Evolutionary conservation across 2,888 invertebrate species (phyloP).

Genomic region (Ecliptopera silaceata): DNA sequence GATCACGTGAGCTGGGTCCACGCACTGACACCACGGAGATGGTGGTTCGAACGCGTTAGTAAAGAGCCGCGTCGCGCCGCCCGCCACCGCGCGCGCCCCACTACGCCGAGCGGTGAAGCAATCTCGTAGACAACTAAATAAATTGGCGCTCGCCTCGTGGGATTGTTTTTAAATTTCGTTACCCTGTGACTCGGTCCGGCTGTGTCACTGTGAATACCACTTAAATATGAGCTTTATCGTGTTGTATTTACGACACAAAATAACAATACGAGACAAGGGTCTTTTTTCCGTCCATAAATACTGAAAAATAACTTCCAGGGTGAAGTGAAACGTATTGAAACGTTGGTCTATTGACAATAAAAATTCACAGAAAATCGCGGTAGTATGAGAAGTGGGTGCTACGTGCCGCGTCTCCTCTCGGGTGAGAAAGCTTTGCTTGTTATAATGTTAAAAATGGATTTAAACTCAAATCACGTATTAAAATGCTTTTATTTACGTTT

Average conservation of each 20-base stretch:
- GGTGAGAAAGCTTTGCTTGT: too few species aligned
- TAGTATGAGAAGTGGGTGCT: too few species aligned
- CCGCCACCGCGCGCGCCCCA: constrained; percentile 13
- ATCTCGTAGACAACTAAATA: constrained; percentile 66
- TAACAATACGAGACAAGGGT: not conserved
- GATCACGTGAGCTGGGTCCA: too few species aligned
- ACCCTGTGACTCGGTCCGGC: constrained; percentile 45
- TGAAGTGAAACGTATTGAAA: not conserved
- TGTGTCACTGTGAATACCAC: not conserved
- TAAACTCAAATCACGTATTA: too few species aligned
- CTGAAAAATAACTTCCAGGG: not conserved
- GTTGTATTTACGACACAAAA: not conserved
- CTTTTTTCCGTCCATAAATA: not conserved
- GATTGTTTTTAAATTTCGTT: constrained; percentile 79
- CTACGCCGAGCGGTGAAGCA: constrained; percentile 45
- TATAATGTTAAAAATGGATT: too few species aligned
- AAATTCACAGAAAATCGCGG: too few species aligned
- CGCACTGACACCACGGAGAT: too few species aligned
- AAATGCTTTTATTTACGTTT: too few species aligned
- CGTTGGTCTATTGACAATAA: not conserved
- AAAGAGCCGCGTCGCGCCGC: constrained; percentile 21
- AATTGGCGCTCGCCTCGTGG: constrained; percentile 58
- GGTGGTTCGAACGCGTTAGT: too few species aligned
- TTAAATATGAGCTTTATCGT: not conserved
- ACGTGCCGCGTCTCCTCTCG: too few species aligned